Base-by-base conservation (phyloP, 1,140 invertebrate species). In the Bradysia coprophila region DNA sequence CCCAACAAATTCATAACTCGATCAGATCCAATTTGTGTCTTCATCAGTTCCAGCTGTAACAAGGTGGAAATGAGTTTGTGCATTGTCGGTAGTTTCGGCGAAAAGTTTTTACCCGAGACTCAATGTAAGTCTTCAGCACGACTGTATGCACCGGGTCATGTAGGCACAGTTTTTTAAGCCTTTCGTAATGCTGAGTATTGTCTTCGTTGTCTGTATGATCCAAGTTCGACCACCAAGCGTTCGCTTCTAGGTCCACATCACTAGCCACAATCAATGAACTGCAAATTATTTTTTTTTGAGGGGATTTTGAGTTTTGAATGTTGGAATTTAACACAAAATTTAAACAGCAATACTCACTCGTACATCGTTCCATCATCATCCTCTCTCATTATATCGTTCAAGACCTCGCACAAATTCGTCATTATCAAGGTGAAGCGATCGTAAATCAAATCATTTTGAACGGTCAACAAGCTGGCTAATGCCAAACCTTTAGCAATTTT, bases 381-480 rank as follows among this genome's bases (percentile, higher is more conserved):
- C 39, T 66, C 69, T 52, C 73, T 76, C 53, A 74, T 79, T 38
- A 94, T 75, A 57, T 95, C 90, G 63, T 90, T 85, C 32, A 95
- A 61, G 6, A 83, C 76, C 64, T 91, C 83, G 21, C 81, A 73
- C 49, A 92, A 74, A 50, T 78, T 73, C 34, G 78, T 65, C 48
- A 92, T 69, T 38, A 91, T 83, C 16, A 67, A 67, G 40, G 74
- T 71, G 59, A 90, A 82, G 43, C 77, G 68, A 51, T 81, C 73
- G 28, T 81, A 61, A 37, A 91, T 71, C 20, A 75, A 63, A 44
- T 69, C 62, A 56, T 73, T 78, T 48, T 75, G 72, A 5, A 69
- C 71, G 9, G 72, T 76, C 28, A 87, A 62, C 38, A 95, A 60
- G 40, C 80, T 80, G n/a, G 81, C 73, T 37, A 94, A 64, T 21